Percentiles rank a stretch among this genome's conserved stretches.
Evolutionary conservation across 2,113 vertebrate genomes (phyloP).

Genomic region (Lagopus leucura): DNA sequence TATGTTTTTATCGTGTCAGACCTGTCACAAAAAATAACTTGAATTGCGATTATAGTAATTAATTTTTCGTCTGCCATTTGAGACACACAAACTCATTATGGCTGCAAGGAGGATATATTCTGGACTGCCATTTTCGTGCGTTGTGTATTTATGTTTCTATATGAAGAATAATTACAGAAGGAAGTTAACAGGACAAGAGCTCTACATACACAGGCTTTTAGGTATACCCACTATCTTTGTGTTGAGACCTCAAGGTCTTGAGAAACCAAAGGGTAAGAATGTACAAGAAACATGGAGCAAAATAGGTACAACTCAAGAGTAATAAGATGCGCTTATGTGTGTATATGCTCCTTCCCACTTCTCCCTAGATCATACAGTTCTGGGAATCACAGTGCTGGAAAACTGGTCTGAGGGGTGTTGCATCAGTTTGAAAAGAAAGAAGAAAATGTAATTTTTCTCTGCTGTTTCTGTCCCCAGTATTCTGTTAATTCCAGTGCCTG

Average conservation of each 20-base stretch:
- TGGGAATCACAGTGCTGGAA: background rate
- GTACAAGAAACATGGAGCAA: background rate
- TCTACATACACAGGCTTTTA: background rate
- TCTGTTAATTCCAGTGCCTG: background rate
- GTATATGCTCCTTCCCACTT: background rate
- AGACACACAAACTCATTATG: slow-evolving; percentile 45
- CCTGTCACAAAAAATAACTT: slow-evolving; percentile 45
- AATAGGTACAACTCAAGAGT: background rate
- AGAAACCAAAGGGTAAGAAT: background rate
- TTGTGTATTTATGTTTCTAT: slow-evolving; percentile 32
- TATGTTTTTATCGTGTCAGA: slow-evolving; percentile 58
- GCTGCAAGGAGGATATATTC: slow-evolving; percentile 27
- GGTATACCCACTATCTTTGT: background rate
- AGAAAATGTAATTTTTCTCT: slow-evolving; percentile 15
- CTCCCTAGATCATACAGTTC: background rate
- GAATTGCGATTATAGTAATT: slow-evolving; percentile 56
- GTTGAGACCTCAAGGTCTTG: background rate
- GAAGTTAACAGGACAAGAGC: background rate
- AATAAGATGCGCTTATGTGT: background rate
- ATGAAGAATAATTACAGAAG: background rate
- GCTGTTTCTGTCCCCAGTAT: background rate
- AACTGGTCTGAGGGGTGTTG: background rate
- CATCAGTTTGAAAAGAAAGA: background rate
- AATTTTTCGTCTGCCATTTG: slow-evolving; percentile 55
- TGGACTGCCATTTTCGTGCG: slow-evolving; percentile 19